Evolutionary conservation across 2,113 vertebrate genomes (phyloP).

Genomic region (Microtus montanus): DNA sequence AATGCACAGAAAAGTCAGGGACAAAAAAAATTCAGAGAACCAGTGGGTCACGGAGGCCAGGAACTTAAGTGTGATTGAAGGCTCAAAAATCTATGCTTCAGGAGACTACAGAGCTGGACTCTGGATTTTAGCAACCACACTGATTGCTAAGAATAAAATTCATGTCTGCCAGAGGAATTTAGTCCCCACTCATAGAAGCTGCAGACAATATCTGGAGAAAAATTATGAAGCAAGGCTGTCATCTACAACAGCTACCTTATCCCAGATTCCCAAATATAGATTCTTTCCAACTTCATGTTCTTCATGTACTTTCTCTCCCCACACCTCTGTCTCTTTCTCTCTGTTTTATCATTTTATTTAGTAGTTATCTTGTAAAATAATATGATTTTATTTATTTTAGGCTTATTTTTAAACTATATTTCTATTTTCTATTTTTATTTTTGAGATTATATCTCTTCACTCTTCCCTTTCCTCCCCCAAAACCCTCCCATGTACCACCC

Average conservation of each 20-base stretch:
- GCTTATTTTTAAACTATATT: background rate
- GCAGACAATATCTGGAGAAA: constrained; percentile 33
- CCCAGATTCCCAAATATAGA: background rate
- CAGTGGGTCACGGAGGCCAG: background rate
- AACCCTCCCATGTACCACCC: background rate
- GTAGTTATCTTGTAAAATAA: background rate
- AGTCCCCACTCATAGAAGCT: background rate
- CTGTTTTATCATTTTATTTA: background rate
- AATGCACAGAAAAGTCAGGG: background rate
- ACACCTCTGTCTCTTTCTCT: background rate
- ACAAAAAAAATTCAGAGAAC: background rate
- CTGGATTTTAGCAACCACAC: constrained; percentile 9
- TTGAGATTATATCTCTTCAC: background rate
- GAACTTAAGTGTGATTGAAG: constrained; percentile 42
- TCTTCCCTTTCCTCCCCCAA: background rate
- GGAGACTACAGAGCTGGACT: constrained; percentile 14
- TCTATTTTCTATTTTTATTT: background rate
- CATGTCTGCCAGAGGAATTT: constrained; percentile 50
- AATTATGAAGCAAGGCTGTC: constrained; percentile 33
- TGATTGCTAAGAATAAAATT: constrained; percentile 66
- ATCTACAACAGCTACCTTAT: background rate
- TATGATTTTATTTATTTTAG: background rate
- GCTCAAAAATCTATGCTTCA: constrained; percentile 30
- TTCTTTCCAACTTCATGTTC: background rate
- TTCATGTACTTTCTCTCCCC: background rate